These are phyloP conservation scores for Triops longicaudatus DNA, from an alignment of 1,140 invertebrate species.

Conservation along the genomic window DNA sequence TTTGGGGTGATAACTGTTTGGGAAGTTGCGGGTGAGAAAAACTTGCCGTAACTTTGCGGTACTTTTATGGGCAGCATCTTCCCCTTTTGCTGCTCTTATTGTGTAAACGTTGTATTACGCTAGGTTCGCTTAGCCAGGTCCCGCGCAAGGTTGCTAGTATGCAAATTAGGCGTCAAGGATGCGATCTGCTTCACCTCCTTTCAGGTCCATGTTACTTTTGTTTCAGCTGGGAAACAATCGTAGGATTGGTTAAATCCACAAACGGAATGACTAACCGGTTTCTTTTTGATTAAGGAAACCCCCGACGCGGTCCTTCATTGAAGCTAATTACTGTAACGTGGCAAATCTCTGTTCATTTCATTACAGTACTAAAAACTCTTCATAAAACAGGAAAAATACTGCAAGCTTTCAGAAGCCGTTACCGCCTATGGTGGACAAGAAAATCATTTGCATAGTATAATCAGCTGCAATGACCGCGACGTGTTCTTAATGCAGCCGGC, in stretches of 20 bases:
- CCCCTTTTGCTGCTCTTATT: not conserved
- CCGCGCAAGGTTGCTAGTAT: constrained; percentile 6
- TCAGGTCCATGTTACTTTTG: not conserved
- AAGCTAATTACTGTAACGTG: not conserved
- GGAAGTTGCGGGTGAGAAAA: not conserved
- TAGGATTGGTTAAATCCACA: not conserved
- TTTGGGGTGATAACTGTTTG: constrained; percentile 1
- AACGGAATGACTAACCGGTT: not conserved
- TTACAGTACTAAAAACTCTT: not conserved
- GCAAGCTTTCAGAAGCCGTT: not conserved
- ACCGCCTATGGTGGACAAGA: no score
- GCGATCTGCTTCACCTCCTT: not conserved
- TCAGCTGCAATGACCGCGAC: no score
- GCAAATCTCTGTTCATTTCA: not conserved
- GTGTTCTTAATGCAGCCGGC: no score
- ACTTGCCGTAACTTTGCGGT: not conserved
- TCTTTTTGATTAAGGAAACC: not conserved
- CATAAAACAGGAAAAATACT: not conserved
- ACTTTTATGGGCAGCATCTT: constrained; percentile 8
- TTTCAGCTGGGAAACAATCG: not conserved
- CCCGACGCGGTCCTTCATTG: not conserved
- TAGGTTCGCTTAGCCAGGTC: not conserved
- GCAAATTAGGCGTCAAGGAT: constrained; percentile 9
- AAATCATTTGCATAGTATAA: no score
- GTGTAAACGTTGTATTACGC: not conserved